Evolutionary conservation across 2,888 invertebrate genomes (phyloP), one percentile per base, ranked within the genome.

Genomic region (Flexamia atlantica): DNA sequence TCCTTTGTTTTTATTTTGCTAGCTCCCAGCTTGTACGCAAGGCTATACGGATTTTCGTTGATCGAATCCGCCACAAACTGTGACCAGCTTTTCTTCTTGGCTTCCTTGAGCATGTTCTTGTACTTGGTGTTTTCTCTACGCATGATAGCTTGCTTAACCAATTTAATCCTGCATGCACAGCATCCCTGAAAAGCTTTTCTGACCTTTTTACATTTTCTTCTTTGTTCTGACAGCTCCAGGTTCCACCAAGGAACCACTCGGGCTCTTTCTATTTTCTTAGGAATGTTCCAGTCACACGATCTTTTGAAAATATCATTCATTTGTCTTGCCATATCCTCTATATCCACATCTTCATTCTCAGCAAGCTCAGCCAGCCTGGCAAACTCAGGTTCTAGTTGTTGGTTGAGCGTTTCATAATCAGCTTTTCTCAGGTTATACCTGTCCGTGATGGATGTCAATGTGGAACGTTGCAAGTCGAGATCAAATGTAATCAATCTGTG

Each of bases 401-500:
- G 7, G 17, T 64, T 64, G 10, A 64, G 4, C 5, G 12, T 5
- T 23, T 64, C 25, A 64, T 23, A 64, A 25, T 64, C 64, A 5
- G 64, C 64, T 30, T 28, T 28, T n/a, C 30, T n/a, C 64, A 64
- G 20, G 28, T 64, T 64, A 10, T 23, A 64, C 4, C 25, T 64
- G 28, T 64, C 17, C 10, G 30, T 25, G 4, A 23, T 30, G 28
- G 9, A n/a, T 12, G 12, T n/a, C 3, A 3, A 5, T 9, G 10
- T 64, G 5, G 64, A 23, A 12, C 3, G 20, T 25, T 64, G 12
- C 25, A 64, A 25, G 23, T 17, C 25, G 4, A 72, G 9, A 3
- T 80, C 28, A 25, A 53, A 80, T 10, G 80, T 53, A 7, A 80
- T 53, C 9, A 80, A 17, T 2, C 32, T 50, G 50, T 80, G 80